phyloP scores from a whole-genome alignment of 2,113 vertebrate species.

The Marcusenius ussheri region DNA sequence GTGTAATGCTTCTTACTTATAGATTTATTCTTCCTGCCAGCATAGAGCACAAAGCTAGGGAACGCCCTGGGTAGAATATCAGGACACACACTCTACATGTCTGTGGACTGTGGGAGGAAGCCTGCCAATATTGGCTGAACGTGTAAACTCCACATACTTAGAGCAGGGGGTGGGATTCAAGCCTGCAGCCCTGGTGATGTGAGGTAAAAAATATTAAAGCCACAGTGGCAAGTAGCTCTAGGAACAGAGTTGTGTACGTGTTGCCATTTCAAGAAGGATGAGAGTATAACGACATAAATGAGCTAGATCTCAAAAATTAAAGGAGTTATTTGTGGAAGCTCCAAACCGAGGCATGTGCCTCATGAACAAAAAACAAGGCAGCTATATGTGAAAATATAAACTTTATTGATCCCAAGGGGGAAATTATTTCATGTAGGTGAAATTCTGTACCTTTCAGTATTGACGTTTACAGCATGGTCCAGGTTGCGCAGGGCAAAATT shows the following conservation, averaged over 20 bases:
- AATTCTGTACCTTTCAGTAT: neutral
- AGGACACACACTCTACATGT: neutral
- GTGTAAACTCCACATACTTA: neutral
- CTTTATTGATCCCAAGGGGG: neutral
- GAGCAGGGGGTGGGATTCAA: neutral
- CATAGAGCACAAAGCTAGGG: neutral
- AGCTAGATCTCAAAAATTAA: neutral
- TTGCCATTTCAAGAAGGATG: neutral
- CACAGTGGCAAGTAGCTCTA: neutral
- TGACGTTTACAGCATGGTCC: neutral
- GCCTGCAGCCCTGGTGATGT: neutral
- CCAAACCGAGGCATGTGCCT: neutral
- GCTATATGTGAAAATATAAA: neutral
- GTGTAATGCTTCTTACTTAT: neutral
- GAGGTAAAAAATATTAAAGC: neutral
- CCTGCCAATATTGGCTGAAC: neutral
- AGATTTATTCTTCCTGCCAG: neutral
- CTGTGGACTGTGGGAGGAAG: neutral
- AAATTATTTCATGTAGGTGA: neutral
- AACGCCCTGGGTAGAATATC: neutral
- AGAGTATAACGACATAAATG: neutral
- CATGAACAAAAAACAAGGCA: neutral
- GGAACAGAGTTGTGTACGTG: neutral
- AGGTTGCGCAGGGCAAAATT: neutral
- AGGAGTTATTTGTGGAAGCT: neutral